These are phyloP conservation scores for Mizuhopecten yessoensis DNA, from an alignment of 1,140 invertebrate genomes.

Conservation along the genomic window DNA sequence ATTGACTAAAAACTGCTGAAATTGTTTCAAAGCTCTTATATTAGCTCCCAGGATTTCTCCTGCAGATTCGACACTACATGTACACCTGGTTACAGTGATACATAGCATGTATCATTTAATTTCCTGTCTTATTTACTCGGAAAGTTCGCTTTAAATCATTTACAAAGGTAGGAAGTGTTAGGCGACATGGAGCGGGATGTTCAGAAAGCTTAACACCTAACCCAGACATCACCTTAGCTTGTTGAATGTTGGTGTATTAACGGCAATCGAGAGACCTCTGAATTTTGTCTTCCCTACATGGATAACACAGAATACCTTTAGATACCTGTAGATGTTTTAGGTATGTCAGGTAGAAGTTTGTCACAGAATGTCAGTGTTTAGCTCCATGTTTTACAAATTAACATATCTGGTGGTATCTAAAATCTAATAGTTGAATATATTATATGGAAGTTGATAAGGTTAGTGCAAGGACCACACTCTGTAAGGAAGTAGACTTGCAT, in stretches of 20 bases:
- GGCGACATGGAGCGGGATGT: neutral
- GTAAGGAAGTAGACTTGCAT: neutral
- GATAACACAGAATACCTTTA: neutral
- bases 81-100: neutral
- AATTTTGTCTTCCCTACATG: neutral
- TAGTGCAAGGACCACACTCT: neutral
- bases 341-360: slow-evolving; percentile 9
- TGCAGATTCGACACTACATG: neutral
- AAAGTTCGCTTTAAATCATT: neutral
- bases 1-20: too few relatives aligned
- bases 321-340: slow-evolving; percentile 26
- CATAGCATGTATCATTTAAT: neutral
- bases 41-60: too few relatives aligned
- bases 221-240: neutral
- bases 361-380: slow-evolving; percentile 15
- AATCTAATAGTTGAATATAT: neutral
- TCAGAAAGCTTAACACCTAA: neutral
- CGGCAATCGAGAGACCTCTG: neutral
- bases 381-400: neutral
- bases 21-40: too few relatives aligned
- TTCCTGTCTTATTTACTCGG: neutral
- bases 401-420: neutral
- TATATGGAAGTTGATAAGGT: neutral
- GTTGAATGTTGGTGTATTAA: neutral
- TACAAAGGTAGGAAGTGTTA: neutral